Base-by-base conservation (phyloP, 1,140 invertebrate species). In the Lucilia cuprina region DNA sequence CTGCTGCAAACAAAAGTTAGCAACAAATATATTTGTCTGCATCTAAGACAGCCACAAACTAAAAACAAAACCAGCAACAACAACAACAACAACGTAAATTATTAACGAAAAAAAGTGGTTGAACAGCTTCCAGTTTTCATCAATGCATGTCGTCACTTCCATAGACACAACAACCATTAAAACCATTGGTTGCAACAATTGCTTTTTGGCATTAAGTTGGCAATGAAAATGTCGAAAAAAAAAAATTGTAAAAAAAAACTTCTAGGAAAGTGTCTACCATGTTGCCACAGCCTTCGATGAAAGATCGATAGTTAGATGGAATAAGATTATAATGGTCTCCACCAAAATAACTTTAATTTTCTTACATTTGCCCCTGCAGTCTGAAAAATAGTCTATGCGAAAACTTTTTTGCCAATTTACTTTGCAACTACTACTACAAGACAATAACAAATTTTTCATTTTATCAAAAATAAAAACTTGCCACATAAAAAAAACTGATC, bases 91-190 rank as follows among this genome's bases (percentile, higher is more conserved):
- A 0, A 70, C 19, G 65, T 25, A 70, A 49, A 47, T 50, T 50
- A 47, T 8, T 78, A 47, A 60, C 25, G 21, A 47, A 49, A 80
- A 80, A 84, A 84, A 83, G 84, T 84, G 65, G 84, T 84, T 47
- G 82, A 84, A 82, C 84, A 83, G 84, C 84, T 84, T 84, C 84
- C 82, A 84, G 84, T 84, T 83, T 84, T 78, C 55, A 82, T 82
- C 82, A 82, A 19, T 65, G 82, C 82, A 82, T 60, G 50, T 70
- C 60, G 82, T 82, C 82, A 80, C 77, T 50, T 70, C n/a, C 19
- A 70, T 19, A 70, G n/a, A 19, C 65, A 21, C 19, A 21, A 60
- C 55, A 60, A 19, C 65, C n/a, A 70, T 70, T 70, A 19, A 19
- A 70, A 21, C 19, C 65, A 70, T 19, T 21, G 21, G 65, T 9